Conservation (phyloP, 37 sponge, comb jelly and placozoan genomes). For the Diacarnus erythraeanus region DNA sequence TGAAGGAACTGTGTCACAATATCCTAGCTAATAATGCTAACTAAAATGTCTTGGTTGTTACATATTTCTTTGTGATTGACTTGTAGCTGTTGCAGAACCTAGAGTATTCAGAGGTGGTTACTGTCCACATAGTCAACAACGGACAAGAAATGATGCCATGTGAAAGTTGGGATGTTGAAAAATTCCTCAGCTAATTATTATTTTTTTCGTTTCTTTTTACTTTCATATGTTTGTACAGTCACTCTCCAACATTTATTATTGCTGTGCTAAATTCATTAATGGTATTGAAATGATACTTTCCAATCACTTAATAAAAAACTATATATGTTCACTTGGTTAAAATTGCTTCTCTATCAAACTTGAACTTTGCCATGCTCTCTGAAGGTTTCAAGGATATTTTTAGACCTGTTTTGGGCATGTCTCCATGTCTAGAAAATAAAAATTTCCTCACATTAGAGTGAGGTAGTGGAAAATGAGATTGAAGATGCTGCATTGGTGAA, state of each 20-base stretch:
- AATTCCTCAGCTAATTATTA: slow-evolving; percentile 16
- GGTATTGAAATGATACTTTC: neutral
- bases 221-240: neutral
- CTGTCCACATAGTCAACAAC: slow-evolving; percentile 53
- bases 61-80: neutral
- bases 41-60: neutral
- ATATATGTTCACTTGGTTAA: neutral
- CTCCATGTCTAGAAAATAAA: too few species aligned
- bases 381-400: neutral
- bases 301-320: neutral
- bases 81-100: slow-evolving; percentile 59
- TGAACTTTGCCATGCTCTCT: neutral
- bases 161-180: slow-evolving; percentile 6
- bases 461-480: too few species aligned
- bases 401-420: neutral
- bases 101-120: slow-evolving; percentile 50
- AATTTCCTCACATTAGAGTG: too few species aligned
- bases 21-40: too few species aligned
- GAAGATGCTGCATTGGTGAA: too few species aligned
- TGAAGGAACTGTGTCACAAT: too few species aligned
- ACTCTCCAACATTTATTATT: neutral
- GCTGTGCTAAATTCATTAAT: neutral
- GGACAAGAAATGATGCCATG: slow-evolving; percentile 46
- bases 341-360: slow-evolving; percentile 13
- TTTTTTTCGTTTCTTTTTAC: too few species aligned